Evolutionary conservation across 2,113 vertebrate species (phyloP).

Genomic region (Semicossyphus pulcher): DNA sequence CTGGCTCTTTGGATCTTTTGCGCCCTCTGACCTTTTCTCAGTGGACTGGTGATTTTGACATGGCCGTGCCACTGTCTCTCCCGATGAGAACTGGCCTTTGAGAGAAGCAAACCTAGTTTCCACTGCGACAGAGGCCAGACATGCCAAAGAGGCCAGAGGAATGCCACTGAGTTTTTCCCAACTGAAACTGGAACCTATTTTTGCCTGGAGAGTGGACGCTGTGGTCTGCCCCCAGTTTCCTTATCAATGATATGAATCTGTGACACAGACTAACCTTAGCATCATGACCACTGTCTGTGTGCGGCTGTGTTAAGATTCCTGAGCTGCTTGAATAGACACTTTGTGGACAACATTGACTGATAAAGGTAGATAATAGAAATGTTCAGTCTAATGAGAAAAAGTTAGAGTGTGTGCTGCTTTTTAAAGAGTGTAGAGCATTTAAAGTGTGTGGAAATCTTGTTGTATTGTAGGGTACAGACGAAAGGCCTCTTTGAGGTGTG

Average conservation of each 20-base stretch:
- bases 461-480: not conserved
- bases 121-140: constrained; percentile 54
- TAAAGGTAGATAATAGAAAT: not conserved
- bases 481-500: not conserved
- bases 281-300: not conserved
- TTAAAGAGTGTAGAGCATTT: not conserved
- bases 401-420: not conserved
- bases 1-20: constrained; percentile 47
- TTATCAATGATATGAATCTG: not conserved
- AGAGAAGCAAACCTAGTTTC: constrained; percentile 60
- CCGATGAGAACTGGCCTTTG: constrained; percentile 69
- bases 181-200: constrained; percentile 13
- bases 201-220: not conserved
- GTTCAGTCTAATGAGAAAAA: not conserved
- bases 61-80: constrained; percentile 66
- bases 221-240: not conserved
- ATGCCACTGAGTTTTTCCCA: constrained; percentile 38
- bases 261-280: not conserved
- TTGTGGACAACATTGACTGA: not conserved
- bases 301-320: not conserved
- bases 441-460: too few relatives aligned
- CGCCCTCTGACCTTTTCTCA: constrained; percentile 75
- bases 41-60: constrained; percentile 75
- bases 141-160: constrained; percentile 38
- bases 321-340: not conserved